Evolutionary conservation across 2,797 vertebrate genomes (phyloP), one percentile per base, ranked within the genome.

Genomic region (Malurus splendens): DNA sequence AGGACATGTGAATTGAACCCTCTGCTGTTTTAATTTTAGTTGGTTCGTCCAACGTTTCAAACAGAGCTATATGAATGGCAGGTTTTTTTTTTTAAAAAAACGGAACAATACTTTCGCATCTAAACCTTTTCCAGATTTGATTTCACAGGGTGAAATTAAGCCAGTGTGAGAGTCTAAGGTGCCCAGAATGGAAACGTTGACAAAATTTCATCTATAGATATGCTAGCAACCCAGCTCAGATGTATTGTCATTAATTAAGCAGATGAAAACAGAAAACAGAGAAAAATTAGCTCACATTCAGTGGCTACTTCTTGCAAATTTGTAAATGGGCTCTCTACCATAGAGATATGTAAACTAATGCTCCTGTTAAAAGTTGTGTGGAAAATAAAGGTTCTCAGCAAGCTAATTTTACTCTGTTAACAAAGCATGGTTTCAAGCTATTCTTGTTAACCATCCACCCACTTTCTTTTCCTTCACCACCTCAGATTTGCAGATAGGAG

Each of bases 321-420:
- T 96, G 86, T 93, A 91, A 95, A 96, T 92, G 76, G 89, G n/a
- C 67, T 82, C 91, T 86, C 82, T 79, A 80, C 57, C 2, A 9
- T 14, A n/a, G 57, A 93, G 72, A 74, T 93, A 94, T 24, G 82
- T 96, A 95, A 96, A 96, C 85, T 84, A 96, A 90, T 92, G 89
- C 75, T 95, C 50, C 76, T 47, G 79, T 86, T 92, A 96, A 91
- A 86, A 90, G 85, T 96, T 95, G 80, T 64, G 48, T 82, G 81
- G 89, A 92, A 94, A 94, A 95, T 84, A 86, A 95, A 96, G 62
- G 90, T 96, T 97, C 95, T 96, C 93, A 95, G 94, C 93, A 86
- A 96, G 95, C 88, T 97, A 97, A 96, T 94, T 97, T 97, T 97
- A 96, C 93, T 93, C 79, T 82, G 36, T 73, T 89, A 96, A 96